Evolutionary conservation across 2,113 vertebrate species (phyloP).

Genomic region (Eubucco bourcierii): DNA sequence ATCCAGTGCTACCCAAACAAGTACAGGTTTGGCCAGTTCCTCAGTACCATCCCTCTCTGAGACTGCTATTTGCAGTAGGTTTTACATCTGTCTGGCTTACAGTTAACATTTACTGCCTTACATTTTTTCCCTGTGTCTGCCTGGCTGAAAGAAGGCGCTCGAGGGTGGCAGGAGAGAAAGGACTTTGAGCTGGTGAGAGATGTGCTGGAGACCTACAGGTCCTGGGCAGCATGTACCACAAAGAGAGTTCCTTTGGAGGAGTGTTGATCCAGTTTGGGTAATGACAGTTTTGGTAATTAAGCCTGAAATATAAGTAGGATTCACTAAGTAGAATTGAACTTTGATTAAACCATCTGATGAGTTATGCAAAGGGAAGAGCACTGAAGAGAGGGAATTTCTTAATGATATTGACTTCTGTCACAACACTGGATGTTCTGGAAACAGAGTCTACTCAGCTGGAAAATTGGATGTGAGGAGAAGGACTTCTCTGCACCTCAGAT

Average conservation of each 20-base stretch:
- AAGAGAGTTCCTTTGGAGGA: not conserved
- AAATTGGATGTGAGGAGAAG: constrained; percentile 57
- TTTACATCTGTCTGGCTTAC: not conserved
- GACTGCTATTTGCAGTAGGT: not conserved
- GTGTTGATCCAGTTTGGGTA: not conserved
- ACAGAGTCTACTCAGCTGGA: constrained; percentile 46
- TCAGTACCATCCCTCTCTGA: not conserved
- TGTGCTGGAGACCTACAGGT: fast-evolving
- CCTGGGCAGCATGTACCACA: fast-evolving
- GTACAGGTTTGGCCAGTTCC: not conserved
- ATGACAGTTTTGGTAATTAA: constrained; percentile 2
- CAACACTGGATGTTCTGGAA: not conserved
- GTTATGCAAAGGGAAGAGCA: constrained; percentile 37
- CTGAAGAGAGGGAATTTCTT: not conserved
- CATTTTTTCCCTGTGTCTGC: not conserved
- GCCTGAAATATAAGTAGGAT: not conserved
- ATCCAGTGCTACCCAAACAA: not conserved
- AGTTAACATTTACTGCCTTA: not conserved
- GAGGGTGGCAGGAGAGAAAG: not conserved
- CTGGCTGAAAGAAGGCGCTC: not conserved
- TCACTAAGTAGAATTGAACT: constrained; percentile 36
- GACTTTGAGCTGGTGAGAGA: not conserved
- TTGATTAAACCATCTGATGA: constrained; percentile 56
- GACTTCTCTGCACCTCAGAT: not conserved
- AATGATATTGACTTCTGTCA: constrained; percentile 63